Base-by-base conservation (phyloP, 2,113 vertebrate genomes). In the Oreochromis aureus region DNA sequence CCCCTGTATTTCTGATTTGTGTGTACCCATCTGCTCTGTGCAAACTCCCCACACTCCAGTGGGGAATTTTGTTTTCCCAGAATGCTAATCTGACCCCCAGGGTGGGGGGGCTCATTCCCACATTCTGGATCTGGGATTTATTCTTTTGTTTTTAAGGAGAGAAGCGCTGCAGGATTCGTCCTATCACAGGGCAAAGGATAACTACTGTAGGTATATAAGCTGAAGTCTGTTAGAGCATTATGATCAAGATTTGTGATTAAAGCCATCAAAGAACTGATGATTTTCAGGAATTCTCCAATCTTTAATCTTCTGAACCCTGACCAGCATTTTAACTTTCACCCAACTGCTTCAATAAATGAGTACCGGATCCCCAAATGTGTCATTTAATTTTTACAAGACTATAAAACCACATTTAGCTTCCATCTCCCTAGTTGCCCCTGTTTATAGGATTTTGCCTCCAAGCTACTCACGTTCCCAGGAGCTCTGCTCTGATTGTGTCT, bases 31-130 rank as follows among this genome's bases (percentile, higher is more conserved):
- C 93, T 93, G 89, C 85, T 94, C 89, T 85, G 84, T 82, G 80
- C 81, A 69, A 95, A 94, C 44, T 71, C 93, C 94, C 89, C 93
- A 94, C 54, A 78, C 94, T 94, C 83, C 94, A 91, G 85, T 90
- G 94, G 94, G 95, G 94, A 92, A 91, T 93, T 89, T 94, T 94
- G 94, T 95, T 95, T 96, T 96, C 94, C 93, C 95, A 95, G 94
- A 95, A 96, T 96, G 93, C 84, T 93, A 96, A 94, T 95, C 86
- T 90, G 91, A 88, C 48, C 90, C 41, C 18, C 6, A 0, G 61
- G 32, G n/a, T 24, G 90, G 90, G 84, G 94, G 87, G 86, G 89
- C 91, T 90, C 69, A 89, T 95, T 96, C 95, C 93, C 95, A 95
- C 94, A 95, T 92, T 93, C 89, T 91, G 88, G 85, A 89, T 76